These are phyloP conservation scores for Syrphus vitripennis DNA, from an alignment of 2,888 invertebrate genomes.

Conservation along the genomic window DNA sequence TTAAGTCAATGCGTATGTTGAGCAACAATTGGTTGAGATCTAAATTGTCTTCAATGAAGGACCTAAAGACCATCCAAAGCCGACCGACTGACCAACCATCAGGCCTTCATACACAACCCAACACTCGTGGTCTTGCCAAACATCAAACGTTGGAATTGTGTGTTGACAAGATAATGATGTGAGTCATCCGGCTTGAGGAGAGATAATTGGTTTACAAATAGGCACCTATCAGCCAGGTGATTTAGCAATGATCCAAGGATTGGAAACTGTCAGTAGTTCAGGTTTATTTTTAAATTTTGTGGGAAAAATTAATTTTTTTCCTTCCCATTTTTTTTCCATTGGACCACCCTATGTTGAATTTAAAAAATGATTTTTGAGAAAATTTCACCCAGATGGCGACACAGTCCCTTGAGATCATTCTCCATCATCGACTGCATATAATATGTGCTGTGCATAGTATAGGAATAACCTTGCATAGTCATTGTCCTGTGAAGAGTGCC, in stretches of 20 bases:
- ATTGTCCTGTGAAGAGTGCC: slow-evolving; percentile 44
- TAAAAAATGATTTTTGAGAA: slow-evolving; percentile 43
- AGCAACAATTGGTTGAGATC: slow-evolving; percentile 67
- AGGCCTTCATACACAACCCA: not conserved
- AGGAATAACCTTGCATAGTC: slow-evolving; percentile 41
- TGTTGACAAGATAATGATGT: slow-evolving; percentile 71
- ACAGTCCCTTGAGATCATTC: slow-evolving; percentile 32
- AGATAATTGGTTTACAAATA: slow-evolving; percentile 71
- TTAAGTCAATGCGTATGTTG: slow-evolving; percentile 39
- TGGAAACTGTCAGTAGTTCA: not conserved
- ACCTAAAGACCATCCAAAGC: not conserved
- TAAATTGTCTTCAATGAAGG: slow-evolving; percentile 59
- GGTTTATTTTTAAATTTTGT: slow-evolving; percentile 5
- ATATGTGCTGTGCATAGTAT: not conserved
- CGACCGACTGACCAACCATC: too few relatives aligned
- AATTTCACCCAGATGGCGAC: slow-evolving; percentile 15
- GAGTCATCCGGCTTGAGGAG: slow-evolving; percentile 68
- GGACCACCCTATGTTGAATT: slow-evolving; percentile 49
- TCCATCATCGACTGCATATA: not conserved
- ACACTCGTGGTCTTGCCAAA: slow-evolving; percentile 4
- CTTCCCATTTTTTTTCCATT: not conserved
- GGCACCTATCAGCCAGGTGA: slow-evolving; percentile 71
- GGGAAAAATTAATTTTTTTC: slow-evolving; percentile 18
- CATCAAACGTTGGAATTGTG: slow-evolving; percentile 57
- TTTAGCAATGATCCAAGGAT: slow-evolving; percentile 64